phyloP scores from a whole-genome alignment of 2,113 vertebrate species.

The Ciconia boyciana region DNA sequence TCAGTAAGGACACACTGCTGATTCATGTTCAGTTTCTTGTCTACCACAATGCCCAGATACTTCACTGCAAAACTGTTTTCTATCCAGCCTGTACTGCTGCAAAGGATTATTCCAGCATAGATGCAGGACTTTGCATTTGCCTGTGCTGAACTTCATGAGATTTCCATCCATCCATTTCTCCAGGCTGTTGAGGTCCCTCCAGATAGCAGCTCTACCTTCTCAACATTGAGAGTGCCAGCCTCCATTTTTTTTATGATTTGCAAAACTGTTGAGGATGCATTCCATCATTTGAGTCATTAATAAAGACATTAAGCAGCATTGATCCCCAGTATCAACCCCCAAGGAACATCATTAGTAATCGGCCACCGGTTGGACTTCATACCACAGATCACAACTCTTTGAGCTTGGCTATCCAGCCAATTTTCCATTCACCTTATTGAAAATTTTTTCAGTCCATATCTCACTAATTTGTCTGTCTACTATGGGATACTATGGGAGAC shows the following conservation, averaged over 20 bases:
- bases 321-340: not conserved
- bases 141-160: not conserved
- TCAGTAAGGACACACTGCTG: not conserved
- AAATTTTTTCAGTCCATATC: not conserved
- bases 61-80: not conserved
- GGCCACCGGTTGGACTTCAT: not conserved
- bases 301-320: not conserved
- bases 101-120: not conserved
- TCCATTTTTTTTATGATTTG: not conserved
- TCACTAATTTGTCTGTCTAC: not conserved
- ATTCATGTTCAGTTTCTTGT: not conserved
- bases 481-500: not conserved
- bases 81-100: not conserved
- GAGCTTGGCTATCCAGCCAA: not conserved
- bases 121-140: not conserved
- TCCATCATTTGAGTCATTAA: not conserved
- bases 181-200: not conserved
- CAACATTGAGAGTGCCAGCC: not conserved
- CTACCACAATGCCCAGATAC: not conserved
- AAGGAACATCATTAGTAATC: not conserved
- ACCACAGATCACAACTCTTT: not conserved
- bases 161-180: not conserved
- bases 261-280: not conserved
- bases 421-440: not conserved
- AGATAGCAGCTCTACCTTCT: not conserved